These are phyloP conservation scores for Drosophila borborema DNA, from an alignment of 2,888 invertebrate species.

Conservation along the genomic window DNA sequence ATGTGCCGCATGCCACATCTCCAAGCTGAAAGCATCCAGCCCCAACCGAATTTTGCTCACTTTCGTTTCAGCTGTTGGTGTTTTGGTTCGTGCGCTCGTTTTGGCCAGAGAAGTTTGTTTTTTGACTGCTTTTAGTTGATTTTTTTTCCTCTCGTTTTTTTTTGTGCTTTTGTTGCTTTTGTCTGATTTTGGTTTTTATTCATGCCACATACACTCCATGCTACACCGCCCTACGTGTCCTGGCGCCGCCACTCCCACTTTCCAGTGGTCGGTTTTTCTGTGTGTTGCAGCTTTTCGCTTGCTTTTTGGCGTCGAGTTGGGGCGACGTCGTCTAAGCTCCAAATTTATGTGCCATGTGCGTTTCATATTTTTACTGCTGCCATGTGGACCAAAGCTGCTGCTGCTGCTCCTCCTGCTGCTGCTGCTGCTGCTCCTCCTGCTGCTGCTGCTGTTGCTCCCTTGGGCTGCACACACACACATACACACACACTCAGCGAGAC, in stretches of 20 bases:
- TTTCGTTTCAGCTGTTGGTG: slow-evolving; percentile 53
- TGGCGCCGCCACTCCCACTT: not conserved
- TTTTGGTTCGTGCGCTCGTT: slow-evolving; percentile 64
- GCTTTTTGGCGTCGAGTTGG: slow-evolving; percentile 49
- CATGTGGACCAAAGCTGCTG: slow-evolving; percentile 57
- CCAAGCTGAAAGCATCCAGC: slow-evolving; percentile 2
- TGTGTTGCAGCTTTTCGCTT: slow-evolving; percentile 54
- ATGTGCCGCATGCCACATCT: slow-evolving; percentile 8
- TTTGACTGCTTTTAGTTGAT: not conserved
- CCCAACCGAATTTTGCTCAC: not conserved
- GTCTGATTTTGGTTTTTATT: slow-evolving; percentile 63
- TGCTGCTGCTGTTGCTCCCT: slow-evolving; percentile 34
- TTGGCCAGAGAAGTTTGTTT: slow-evolving; percentile 21
- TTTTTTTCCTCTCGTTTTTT: not conserved
- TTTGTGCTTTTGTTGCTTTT: slow-evolving; percentile 55
- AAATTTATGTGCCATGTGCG: slow-evolving; percentile 77
- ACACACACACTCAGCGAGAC: not conserved
- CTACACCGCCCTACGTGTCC: not conserved
- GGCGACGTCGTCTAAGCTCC: slow-evolving; percentile 68
- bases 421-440: slow-evolving; percentile 28
- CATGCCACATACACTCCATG: slow-evolving; percentile 38
- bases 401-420: slow-evolving; percentile 29
- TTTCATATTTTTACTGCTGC: slow-evolving; percentile 73
- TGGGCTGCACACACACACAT: slow-evolving; percentile 10
- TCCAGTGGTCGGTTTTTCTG: slow-evolving; percentile 41